These are phyloP conservation scores for Ptychadena robeensis DNA, from an alignment of 2,797 vertebrate genomes.

Conservation along the genomic window DNA sequence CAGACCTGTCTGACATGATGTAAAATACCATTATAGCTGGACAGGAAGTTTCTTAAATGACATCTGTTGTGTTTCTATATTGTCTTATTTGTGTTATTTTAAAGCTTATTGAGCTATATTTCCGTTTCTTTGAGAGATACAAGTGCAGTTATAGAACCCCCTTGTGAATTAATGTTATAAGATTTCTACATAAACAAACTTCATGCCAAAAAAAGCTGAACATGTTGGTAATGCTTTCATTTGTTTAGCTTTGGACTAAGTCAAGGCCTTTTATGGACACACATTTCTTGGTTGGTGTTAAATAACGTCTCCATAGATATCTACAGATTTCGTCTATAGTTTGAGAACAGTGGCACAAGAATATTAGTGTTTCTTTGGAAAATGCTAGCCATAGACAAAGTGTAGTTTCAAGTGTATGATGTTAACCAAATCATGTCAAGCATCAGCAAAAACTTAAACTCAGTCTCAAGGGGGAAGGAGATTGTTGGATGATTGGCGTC, in stretches of 20 bases:
- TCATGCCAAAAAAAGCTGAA: neutral
- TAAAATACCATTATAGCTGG: neutral
- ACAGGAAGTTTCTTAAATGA: neutral
- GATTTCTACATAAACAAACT: neutral
- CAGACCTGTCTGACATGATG: neutral
- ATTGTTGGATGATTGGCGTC: too few relatives aligned
- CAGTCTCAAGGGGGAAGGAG: too few relatives aligned
- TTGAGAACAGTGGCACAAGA: neutral
- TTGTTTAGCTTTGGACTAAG: neutral
- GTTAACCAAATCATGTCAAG: neutral
- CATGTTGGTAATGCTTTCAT: conserved; percentile 2
- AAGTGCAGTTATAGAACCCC: neutral
- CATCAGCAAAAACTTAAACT: neutral
- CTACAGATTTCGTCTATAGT: neutral
- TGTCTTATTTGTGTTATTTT: neutral
- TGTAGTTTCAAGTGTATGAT: neutral
- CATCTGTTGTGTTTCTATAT: neutral
- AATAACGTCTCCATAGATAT: neutral
- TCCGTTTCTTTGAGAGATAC: neutral
- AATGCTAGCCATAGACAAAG: neutral
- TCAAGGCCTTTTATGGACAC: neutral
- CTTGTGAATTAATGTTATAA: neutral
- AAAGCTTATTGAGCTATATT: neutral
- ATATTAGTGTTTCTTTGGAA: neutral
- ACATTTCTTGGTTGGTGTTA: neutral